phyloP scores from a whole-genome alignment of 2,888 invertebrate species.

The Napeogenes sylphis region DNA sequence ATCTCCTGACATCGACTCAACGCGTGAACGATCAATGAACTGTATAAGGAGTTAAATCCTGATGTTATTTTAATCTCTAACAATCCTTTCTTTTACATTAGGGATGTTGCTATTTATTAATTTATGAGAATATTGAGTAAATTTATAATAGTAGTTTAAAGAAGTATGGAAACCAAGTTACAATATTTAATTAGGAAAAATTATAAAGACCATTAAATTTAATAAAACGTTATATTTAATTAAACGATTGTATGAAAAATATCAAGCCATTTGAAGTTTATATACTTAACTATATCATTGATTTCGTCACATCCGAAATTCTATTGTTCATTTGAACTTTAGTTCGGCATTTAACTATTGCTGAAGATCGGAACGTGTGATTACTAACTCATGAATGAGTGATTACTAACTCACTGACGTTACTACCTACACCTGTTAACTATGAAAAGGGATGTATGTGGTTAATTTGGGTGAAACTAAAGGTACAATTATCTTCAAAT shows the following conservation, averaged over 20 bases:
- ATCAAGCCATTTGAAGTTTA: background rate
- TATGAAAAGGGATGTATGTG: conserved; percentile 17
- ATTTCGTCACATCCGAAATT: conserved; percentile 26
- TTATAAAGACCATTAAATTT: too few species aligned
- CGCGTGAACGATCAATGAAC: too few species aligned
- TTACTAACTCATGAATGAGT: conserved; percentile 47
- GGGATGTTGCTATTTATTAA: too few species aligned
- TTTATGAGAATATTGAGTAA: too few species aligned
- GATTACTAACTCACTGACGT: conserved; percentile 49
- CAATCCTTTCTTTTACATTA: too few species aligned
- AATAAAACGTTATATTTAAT: conserved; percentile 2
- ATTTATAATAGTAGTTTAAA: too few species aligned
- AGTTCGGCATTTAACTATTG: conserved; percentile 68
- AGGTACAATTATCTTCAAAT: too few species aligned
- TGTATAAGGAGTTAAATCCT: too few species aligned
- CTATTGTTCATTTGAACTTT: conserved; percentile 58
- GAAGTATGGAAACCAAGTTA: too few species aligned
- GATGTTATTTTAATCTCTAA: too few species aligned
- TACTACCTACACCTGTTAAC: conserved; percentile 35
- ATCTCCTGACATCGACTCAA: too few species aligned
- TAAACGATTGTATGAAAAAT: conserved; percentile 15
- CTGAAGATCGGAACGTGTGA: conserved; percentile 52
- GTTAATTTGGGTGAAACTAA: background rate
- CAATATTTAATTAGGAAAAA: too few species aligned
- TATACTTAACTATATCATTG: conserved; percentile 17